phyloP scores from a whole-genome alignment of 2,888 invertebrate species.

The Sphaerophoria taeniata region DNA sequence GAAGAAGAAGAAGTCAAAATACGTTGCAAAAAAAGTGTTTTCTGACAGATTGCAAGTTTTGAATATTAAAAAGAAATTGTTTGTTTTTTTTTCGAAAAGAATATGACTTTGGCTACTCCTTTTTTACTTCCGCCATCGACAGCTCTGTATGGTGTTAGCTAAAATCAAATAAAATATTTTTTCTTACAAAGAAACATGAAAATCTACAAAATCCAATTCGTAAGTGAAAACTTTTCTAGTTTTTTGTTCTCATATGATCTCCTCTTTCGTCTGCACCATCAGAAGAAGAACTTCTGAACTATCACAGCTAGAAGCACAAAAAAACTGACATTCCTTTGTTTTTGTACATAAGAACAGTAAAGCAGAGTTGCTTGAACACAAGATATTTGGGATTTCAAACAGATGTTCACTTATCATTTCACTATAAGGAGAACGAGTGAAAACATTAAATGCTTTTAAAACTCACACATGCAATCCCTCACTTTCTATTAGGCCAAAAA shows the following conservation, averaged over 20 bases:
- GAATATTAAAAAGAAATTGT: too few relatives aligned
- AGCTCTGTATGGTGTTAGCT: neutral
- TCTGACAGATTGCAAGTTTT: too few relatives aligned
- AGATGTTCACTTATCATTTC: slow-evolving; percentile 63
- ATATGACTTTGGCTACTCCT: too few relatives aligned
- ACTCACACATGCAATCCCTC: slow-evolving; percentile 10
- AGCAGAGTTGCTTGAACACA: slow-evolving; percentile 30
- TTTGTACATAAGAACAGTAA: slow-evolving; percentile 48
- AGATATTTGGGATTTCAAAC: slow-evolving; percentile 65
- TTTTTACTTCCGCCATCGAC: neutral
- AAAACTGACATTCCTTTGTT: slow-evolving; percentile 44
- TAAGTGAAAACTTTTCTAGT: slow-evolving; percentile 24
- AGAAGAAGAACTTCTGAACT: slow-evolving; percentile 9
- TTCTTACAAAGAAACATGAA: slow-evolving; percentile 25
- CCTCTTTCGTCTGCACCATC: neutral
- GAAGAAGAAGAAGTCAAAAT: too few relatives aligned
- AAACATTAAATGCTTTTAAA: slow-evolving; percentile 61
- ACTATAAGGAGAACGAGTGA: slow-evolving; percentile 10
- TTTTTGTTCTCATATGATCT: neutral
- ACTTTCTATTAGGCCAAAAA: slow-evolving; percentile 1
- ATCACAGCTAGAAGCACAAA: neutral
- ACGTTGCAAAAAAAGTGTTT: too few relatives aligned
- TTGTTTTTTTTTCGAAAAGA: too few relatives aligned
- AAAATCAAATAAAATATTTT: slow-evolving; percentile 38
- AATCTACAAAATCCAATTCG: slow-evolving; percentile 45